Base-by-base conservation (phyloP, 2,797 vertebrate genomes). In the Hapalemur alaotrensis region DNA sequence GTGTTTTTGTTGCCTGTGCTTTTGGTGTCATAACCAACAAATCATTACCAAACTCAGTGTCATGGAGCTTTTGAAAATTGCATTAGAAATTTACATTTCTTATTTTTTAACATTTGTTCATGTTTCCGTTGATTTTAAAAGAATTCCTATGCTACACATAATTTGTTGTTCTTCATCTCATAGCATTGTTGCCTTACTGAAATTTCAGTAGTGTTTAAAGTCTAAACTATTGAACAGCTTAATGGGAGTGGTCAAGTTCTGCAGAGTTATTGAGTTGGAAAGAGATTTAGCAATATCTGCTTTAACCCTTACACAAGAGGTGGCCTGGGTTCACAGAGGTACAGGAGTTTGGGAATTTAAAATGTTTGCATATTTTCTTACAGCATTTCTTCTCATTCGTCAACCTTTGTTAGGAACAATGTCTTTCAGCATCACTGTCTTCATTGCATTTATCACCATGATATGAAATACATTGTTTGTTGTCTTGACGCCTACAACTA, bases 131-230 rank as follows among this genome's bases (percentile, higher is more conserved):
- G 65, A 13, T 88, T 95, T 75, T 46, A 41, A 59, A 59, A 86
- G n/a, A 86, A 70, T 52, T 79, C 25, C 25, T 70, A 5, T 48
- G 35, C 59, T 91, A 11, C 28, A 79, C 5, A 15, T 81, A 75
- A 87, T 63, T 92, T 59, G 43, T 86, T 61, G 67, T 82, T 94
- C 52, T 54, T 30, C 8, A 41, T 48, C 50, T 84, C 61, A 63
- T 61, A 4, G 11, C 30, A 22, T 61, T 93, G 78, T 83, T 79
- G 35, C 46, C 57, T 75, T 85, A 70, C 17, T 63, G 20, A 93
- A 96, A 92, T 92, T 76, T 89, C 86, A 69, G 46, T 67, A 65
- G 43, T n/a, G 57, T 52, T 89, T 84, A 50, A 54, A 87, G 28
- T 87, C 70, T 69, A 54, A 89, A 78, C 28, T 89, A 38, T 81